Percentiles rank a stretch among this genome's conserved stretches.
phyloP scores from a whole-genome alignment of 2,888 invertebrate genomes.

The Aphrophora alni region DNA sequence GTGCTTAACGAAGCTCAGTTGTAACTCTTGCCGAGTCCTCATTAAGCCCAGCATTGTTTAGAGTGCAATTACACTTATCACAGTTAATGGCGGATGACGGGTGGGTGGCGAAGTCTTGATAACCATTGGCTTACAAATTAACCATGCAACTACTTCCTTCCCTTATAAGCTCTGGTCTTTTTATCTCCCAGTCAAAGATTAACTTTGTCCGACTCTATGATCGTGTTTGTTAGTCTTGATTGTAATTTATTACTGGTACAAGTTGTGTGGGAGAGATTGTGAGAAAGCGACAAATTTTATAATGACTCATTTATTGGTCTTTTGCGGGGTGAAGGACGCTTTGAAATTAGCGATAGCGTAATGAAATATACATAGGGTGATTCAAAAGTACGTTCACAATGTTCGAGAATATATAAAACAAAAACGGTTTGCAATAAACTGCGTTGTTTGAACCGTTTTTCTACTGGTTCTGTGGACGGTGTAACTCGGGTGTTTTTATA shows the following conservation, averaged over 20 bases:
- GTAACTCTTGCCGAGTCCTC: background rate
- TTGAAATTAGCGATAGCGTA: too few species aligned
- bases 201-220: too few species aligned
- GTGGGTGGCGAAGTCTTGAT: background rate
- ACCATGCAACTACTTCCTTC: background rate
- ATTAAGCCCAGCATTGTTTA: background rate
- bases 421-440: too few species aligned
- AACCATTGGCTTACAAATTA: background rate
- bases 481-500: too few species aligned
- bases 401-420: too few species aligned
- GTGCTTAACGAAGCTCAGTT: background rate
- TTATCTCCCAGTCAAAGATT: background rate
- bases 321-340: too few species aligned
- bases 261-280: background rate
- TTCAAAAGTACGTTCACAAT: too few species aligned
- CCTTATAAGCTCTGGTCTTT: background rate
- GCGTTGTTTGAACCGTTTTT: too few species aligned
- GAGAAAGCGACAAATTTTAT: too few species aligned
- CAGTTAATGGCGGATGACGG: constrained; percentile 2
- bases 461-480: too few species aligned
- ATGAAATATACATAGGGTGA: too few species aligned
- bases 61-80: background rate
- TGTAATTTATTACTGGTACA: background rate
- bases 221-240: background rate
- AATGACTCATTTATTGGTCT: too few species aligned